Evolutionary conservation across 2,113 vertebrate genomes (phyloP), one percentile per base, ranked within the genome.

Genomic region (Stercorarius parasiticus): DNA sequence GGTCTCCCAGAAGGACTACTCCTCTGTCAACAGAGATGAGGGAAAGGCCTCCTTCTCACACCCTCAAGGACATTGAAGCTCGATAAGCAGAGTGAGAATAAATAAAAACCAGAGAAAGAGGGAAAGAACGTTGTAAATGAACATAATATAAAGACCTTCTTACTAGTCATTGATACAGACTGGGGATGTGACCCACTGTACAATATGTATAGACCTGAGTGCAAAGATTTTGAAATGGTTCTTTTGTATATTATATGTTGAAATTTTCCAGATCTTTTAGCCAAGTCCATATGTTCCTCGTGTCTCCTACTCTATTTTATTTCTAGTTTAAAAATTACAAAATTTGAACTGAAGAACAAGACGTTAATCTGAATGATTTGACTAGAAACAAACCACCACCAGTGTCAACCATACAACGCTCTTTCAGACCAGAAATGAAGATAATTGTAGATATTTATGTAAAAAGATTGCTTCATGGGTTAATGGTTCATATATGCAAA

Each of bases 401-500:
- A 65, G 40, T 38, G 21, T 76, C 94, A 92, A 73, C 73, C 73
- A 3, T 73, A 90, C 95, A 86, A 88, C 97, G 94, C 94, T 97
- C 96, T 97, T 97, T 97, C 94, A 73, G 97, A 96, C 67, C 85
- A 93, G 96, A 97, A 97, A 94, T 97, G 98, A 98, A 98, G 96
- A 97, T 97, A 97, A 88, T 87, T 99, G 98, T 99, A 99, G 98
- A 99, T 99, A 99, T 98, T 95, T 94, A 82, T 99, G 98, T 99
- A 98, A 97, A 98, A 97, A 98, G 97, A 97, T 98, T 98, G 98
- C 98, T 98, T 98, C 98, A 97, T 98, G 97, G 98, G 98, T 98
- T 98, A 98, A 98, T 98, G 99, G 98, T 99, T 99, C 99, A 99
- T 99, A 99, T 99, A 99, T 99, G 99, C 99, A 99, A 99, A 97